Percentiles rank a stretch among this genome's conserved stretches.
These are phyloP conservation scores for Helleia helle DNA, from an alignment of 2,888 invertebrate genomes.

Conservation along the genomic window DNA sequence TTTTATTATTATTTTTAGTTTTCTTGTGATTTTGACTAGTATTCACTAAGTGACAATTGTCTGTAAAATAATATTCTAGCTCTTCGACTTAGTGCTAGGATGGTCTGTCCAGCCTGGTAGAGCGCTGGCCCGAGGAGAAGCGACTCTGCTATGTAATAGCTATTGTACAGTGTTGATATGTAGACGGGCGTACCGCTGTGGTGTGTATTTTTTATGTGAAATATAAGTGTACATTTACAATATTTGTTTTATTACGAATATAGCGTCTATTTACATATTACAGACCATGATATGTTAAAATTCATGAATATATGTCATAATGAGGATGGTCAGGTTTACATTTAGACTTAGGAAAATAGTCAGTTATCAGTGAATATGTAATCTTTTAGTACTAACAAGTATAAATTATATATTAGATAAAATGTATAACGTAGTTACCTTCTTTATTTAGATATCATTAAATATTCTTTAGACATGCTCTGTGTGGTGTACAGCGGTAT, in stretches of 20 bases:
- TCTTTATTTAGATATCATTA: slow-evolving; percentile 1
- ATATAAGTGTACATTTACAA: slow-evolving; percentile 65
- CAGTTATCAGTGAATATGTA: neutral
- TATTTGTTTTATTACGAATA: slow-evolving; percentile 47
- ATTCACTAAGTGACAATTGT: neutral
- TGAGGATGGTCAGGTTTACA: no score
- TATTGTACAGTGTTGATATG: slow-evolving; percentile 33
- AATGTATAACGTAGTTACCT: neutral
- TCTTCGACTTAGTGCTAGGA: no score
- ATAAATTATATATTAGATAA: no score
- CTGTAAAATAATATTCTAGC: no score
- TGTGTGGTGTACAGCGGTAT: no score
- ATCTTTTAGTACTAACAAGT: neutral
- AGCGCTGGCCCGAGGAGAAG: no score
- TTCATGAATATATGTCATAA: neutral
- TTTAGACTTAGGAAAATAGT: no score
- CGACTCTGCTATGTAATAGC: no score
- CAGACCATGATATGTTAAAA: neutral
- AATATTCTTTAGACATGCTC: no score
- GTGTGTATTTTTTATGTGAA: slow-evolving; percentile 66
- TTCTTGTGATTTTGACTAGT: neutral
- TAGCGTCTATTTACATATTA: neutral
- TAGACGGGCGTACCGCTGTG: slow-evolving; percentile 28
- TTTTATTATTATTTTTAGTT: slow-evolving; percentile 1
- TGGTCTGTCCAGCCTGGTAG: no score